Conservation (phyloP, 2,797 vertebrate genomes). For the Scomberomorus guttatus region DNA sequence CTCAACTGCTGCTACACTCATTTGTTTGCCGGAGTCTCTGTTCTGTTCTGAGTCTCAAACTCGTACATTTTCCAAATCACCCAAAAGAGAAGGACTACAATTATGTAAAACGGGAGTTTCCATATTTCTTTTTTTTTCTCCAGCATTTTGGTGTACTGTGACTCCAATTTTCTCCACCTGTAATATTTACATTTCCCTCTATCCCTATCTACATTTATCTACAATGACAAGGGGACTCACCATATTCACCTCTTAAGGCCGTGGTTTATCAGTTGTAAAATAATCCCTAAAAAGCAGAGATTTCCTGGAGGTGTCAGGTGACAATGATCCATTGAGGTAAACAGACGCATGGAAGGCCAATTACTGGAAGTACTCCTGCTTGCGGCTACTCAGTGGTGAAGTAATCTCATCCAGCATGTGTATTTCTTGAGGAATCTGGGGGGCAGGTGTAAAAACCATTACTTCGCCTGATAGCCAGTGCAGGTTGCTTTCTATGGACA, state of each 20-base stretch:
- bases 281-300: constrained; percentile 25
- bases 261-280: constrained; percentile 24
- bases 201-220: neutral
- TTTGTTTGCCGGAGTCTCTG: constrained; percentile 44
- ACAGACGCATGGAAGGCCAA: neutral
- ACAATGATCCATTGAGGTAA: neutral
- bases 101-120: neutral
- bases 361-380: neutral
- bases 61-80: neutral
- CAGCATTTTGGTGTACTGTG: neutral
- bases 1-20: constrained; percentile 33
- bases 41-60: neutral
- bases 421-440: constrained; percentile 48
- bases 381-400: constrained; percentile 5
- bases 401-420: constrained; percentile 53
- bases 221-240: neutral
- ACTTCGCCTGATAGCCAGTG: constrained; percentile 35
- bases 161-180: neutral
- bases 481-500: constrained; percentile 29
- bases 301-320: constrained; percentile 39
- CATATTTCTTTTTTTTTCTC: neutral
- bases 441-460: constrained; percentile 68
- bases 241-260: neutral
- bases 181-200: neutral
- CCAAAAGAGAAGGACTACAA: neutral